Evolutionary conservation across 2,888 invertebrate genomes (phyloP).

Genomic region (Drosophila hamatofila): DNA sequence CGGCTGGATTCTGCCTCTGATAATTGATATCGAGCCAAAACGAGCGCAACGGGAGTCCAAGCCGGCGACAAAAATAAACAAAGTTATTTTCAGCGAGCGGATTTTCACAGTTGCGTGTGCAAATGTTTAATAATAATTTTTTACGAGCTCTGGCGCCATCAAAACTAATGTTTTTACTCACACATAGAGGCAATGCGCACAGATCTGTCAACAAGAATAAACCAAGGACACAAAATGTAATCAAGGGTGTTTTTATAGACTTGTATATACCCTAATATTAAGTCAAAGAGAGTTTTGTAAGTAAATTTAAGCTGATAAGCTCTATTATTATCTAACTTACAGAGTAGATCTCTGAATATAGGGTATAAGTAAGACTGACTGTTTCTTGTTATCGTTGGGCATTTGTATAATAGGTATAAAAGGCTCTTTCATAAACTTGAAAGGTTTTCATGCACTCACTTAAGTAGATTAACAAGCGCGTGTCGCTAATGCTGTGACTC

Average conservation of each 20-base stretch:
- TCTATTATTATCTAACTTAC: neutral
- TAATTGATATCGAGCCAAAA: constrained; percentile 71
- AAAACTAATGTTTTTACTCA: constrained; percentile 31
- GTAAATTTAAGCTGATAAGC: neutral
- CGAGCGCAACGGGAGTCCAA: constrained; percentile 53
- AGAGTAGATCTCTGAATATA: neutral
- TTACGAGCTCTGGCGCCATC: constrained; percentile 52
- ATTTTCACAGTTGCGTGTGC: constrained; percentile 15
- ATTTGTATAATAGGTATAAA: neutral
- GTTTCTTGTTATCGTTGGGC: neutral
- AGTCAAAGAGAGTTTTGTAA: too few species aligned
- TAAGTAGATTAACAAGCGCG: neutral
- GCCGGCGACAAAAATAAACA: constrained; percentile 11
- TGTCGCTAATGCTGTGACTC: constrained; percentile 1
- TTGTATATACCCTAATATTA: neutral
- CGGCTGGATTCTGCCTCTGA: constrained; percentile 49
- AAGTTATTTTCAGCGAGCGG: constrained; percentile 22
- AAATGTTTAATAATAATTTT: constrained; percentile 55
- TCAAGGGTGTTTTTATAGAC: neutral
- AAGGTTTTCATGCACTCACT: constrained; percentile 2
- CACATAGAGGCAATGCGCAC: neutral
- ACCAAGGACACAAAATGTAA: constrained; percentile 12
- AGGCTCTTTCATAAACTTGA: neutral
- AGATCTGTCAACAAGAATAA: constrained; percentile 38
- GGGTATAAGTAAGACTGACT: neutral